phyloP scores from a whole-genome alignment of 1,140 invertebrate genomes.

The Pogonomyrmex californicus region DNA sequence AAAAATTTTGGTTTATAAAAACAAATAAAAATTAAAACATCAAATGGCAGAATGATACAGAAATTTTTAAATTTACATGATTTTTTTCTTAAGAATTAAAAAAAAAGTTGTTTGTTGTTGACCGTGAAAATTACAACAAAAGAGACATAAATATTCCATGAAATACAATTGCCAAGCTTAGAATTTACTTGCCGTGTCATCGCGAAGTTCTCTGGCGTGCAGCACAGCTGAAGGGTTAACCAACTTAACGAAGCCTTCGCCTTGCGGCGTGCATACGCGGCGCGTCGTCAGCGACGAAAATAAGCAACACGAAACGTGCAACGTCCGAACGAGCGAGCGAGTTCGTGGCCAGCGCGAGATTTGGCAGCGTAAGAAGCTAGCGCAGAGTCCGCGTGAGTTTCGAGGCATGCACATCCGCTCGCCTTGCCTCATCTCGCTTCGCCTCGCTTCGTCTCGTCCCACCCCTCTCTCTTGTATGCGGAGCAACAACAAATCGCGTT shows the following conservation, averaged over 20 bases:
- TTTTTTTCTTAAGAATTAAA: neutral
- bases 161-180: slow-evolving; percentile 24
- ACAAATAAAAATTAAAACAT: neutral
- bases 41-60: neutral
- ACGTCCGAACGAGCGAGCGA: slow-evolving; percentile 34
- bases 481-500: slow-evolving; percentile 44
- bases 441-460: neutral
- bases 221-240: slow-evolving; percentile 41
- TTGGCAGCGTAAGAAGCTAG: slow-evolving; percentile 47
- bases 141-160: neutral
- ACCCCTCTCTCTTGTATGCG: neutral
- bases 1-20: neutral
- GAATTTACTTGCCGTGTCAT: slow-evolving; percentile 1
- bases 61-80: neutral
- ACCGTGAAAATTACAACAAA: neutral
- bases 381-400: slow-evolving; percentile 26
- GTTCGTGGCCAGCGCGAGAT: slow-evolving; percentile 41
- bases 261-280: slow-evolving; percentile 44
- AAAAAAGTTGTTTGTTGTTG: neutral
- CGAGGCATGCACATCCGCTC: neutral
- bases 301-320: slow-evolving; percentile 60
- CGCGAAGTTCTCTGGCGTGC: slow-evolving; percentile 3
- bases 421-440: neutral
- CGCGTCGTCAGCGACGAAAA: slow-evolving; percentile 57
- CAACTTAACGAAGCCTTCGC: slow-evolving; percentile 54